Percentiles rank a stretch among this genome's conserved stretches.
These are phyloP conservation scores for Zele albiditarsus DNA, from an alignment of 2,888 invertebrate genomes.

Conservation along the genomic window DNA sequence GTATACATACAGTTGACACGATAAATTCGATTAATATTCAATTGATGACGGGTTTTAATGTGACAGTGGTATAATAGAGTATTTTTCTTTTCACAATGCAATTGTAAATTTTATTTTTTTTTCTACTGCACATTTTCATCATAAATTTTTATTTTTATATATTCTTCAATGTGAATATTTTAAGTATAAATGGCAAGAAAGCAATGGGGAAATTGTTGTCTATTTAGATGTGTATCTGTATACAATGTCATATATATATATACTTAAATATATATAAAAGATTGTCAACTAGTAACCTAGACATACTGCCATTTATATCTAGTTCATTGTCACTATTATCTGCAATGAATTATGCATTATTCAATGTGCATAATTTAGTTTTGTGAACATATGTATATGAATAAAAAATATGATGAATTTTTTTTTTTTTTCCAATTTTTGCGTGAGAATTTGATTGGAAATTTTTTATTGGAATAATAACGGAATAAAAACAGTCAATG, in stretches of 20 bases:
- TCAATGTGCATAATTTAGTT: constrained; percentile 11
- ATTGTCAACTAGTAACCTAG: constrained; percentile 67
- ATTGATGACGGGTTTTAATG: constrained; percentile 33
- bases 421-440: background rate
- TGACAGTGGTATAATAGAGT: background rate
- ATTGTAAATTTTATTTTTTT: background rate
- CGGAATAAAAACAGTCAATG: no score
- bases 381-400: background rate
- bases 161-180: background rate
- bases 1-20: constrained; percentile 36
- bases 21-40: constrained; percentile 59
- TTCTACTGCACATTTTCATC: background rate
- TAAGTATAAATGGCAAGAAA: background rate
- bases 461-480: no score
- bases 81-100: background rate
- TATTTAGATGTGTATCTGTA: background rate
- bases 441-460: no score
- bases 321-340: constrained; percentile 67
- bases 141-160: background rate
- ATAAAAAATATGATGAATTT: background rate
- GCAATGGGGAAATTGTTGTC: background rate
- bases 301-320: constrained; percentile 63
- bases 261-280: constrained; percentile 58
- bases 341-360: background rate
- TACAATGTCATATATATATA: constrained; percentile 49